A percentile compares a stretch with the other conserved stretches of the same genome.
Evolutionary conservation across 2,113 vertebrate genomes (phyloP).

Genomic region (Vulpes ferrilata): DNA sequence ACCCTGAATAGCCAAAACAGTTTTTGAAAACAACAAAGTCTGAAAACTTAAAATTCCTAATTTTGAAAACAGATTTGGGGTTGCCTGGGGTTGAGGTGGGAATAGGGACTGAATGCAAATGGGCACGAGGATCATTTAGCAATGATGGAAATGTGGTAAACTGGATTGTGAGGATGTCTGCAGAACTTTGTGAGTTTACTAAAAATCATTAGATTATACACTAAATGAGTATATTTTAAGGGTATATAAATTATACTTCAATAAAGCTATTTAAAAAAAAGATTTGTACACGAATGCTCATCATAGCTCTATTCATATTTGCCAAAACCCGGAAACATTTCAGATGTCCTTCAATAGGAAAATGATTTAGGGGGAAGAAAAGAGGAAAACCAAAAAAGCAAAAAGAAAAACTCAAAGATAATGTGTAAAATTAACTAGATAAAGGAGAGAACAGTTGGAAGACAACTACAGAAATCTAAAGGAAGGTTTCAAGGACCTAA

Average conservation of each 20-base stretch:
- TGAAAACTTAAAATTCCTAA: not conserved
- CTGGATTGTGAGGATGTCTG: not conserved
- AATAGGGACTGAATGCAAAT: not conserved
- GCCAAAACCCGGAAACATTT: not conserved
- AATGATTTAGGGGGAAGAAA: not conserved
- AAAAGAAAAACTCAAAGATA: not conserved
- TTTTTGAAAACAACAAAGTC: not conserved
- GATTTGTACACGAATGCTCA: not conserved
- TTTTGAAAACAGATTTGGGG: constrained; percentile 43
- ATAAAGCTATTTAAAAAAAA: not conserved
- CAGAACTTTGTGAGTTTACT: not conserved
- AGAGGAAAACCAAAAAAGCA: not conserved
- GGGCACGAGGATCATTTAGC: not conserved
- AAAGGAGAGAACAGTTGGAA: not conserved
- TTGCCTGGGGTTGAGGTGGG: not conserved
- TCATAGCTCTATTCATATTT: not conserved
- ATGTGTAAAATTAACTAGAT: not conserved
- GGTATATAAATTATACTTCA: not conserved
- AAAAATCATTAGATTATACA: not conserved
- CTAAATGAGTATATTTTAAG: not conserved
- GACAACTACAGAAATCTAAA: not conserved
- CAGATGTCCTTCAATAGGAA: not conserved
- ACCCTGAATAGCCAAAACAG: not conserved
- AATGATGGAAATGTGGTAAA: not conserved
- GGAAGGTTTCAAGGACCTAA: not conserved